Conservation (phyloP, 2,113 vertebrate genomes). For the Hystrix cristata region DNA sequence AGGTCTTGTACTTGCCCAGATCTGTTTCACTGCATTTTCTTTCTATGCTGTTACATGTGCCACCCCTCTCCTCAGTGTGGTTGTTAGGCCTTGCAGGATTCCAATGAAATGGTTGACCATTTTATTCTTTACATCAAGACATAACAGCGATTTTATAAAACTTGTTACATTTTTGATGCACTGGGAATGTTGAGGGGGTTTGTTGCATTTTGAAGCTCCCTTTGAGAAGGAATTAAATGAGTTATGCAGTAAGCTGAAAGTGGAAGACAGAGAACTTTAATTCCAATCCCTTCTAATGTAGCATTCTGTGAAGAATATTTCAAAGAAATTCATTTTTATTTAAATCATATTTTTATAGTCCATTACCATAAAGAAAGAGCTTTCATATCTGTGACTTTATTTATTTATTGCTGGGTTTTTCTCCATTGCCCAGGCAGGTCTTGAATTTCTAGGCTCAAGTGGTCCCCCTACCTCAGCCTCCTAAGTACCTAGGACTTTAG, state of each 20-base stretch:
- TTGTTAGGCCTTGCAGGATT: neutral
- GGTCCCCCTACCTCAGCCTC: neutral
- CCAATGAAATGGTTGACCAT: neutral
- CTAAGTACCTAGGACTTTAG: neutral
- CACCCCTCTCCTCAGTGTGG: neutral
- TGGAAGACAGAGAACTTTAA: slow-evolving; percentile 44
- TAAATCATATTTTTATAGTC: neutral
- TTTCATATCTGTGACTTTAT: neutral
- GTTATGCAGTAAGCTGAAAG: slow-evolving; percentile 38
- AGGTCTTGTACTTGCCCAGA: neutral
- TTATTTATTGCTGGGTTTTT: neutral
- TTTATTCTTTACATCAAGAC: slow-evolving; percentile 20
- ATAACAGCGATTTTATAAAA: neutral
- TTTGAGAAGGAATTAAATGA: slow-evolving; percentile 34
- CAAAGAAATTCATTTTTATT: neutral
- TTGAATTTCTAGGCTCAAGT: neutral
- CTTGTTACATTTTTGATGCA: slow-evolving; percentile 22
- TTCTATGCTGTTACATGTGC: neutral
- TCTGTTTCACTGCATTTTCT: neutral
- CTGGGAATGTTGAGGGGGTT: neutral
- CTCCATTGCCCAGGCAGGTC: neutral
- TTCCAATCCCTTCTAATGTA: slow-evolving; percentile 49
- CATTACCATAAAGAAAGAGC: slow-evolving; percentile 9
- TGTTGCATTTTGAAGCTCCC: neutral
- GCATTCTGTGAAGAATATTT: slow-evolving; percentile 36